These are phyloP conservation scores for Taphrorychus bicolor DNA, from an alignment of 2,888 invertebrate species.

Conservation along the genomic window DNA sequence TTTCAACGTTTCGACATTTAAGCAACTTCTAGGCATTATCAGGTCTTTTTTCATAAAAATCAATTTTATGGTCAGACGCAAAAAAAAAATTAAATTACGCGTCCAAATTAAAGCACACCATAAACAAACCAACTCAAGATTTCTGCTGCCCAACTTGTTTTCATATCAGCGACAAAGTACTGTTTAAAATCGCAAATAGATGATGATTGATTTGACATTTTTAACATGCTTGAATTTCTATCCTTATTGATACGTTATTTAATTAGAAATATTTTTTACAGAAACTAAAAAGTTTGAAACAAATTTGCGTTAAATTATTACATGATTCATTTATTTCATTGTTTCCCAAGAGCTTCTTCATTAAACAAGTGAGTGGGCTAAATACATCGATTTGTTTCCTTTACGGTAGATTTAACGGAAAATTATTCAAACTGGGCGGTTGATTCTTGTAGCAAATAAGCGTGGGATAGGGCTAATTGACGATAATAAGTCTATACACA, in stretches of 20 bases:
- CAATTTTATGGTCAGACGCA: no score
- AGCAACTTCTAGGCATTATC: no score
- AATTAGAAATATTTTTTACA: neutral
- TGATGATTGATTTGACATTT: no score
- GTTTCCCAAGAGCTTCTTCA: neutral
- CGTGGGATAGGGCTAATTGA: neutral
- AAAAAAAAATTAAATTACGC: no score
- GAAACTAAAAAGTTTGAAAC: neutral
- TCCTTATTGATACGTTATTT: neutral
- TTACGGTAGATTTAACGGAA: neutral
- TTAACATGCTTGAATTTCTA: neutral
- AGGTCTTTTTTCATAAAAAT: no score
- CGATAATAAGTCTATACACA: neutral
- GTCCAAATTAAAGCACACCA: no score
- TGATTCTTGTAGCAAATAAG: neutral
- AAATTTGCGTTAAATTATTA: neutral
- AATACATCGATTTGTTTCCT: neutral
- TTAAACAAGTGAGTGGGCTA: neutral
- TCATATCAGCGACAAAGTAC: no score
- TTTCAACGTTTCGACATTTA: no score
- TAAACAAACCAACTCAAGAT: no score
- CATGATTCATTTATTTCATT: neutral
- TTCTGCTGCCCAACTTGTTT: no score
- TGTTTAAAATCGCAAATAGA: no score
- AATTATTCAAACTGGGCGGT: neutral